Percentiles rank a stretch among this genome's conserved stretches.
Evolutionary conservation across 2,797 vertebrate species (phyloP).

Genomic region (Myotis myotis): DNA sequence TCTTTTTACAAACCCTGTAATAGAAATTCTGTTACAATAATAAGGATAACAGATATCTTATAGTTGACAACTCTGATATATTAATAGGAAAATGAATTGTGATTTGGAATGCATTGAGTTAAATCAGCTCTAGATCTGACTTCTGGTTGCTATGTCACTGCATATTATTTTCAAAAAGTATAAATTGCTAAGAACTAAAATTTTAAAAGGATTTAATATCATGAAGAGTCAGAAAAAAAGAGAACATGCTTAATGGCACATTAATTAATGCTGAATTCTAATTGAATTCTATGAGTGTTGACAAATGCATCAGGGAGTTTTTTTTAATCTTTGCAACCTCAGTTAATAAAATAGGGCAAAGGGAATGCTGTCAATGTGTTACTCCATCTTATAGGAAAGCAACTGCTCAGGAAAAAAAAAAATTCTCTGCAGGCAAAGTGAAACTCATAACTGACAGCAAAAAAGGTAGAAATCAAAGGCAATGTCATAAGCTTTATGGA

Average conservation of each 20-base stretch:
- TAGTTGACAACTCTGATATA: constrained; percentile 23
- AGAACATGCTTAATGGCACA: constrained; percentile 34
- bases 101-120: constrained; percentile 44
- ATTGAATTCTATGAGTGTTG: constrained; percentile 49
- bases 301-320: constrained; percentile 29
- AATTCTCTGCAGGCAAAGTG: constrained; percentile 22
- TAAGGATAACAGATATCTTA: not conserved
- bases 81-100: constrained; percentile 42
- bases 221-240: constrained; percentile 9
- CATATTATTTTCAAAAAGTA: constrained; percentile 61
- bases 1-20: constrained; percentile 15
- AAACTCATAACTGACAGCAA: constrained; percentile 31
- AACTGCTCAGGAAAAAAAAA: constrained; percentile 42
- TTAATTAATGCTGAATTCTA: constrained; percentile 69
- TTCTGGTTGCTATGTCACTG: constrained; percentile 32
- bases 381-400: constrained; percentile 22
- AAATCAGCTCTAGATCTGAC: constrained; percentile 50
- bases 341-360: constrained; percentile 51
- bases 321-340: constrained; percentile 66
- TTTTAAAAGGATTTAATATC: constrained; percentile 57
- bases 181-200: constrained; percentile 62
- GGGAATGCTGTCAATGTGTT: constrained; percentile 27
- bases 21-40: constrained; percentile 23
- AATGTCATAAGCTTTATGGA: not conserved
- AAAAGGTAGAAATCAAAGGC: not conserved